phyloP scores from a whole-genome alignment of 2,113 vertebrate species.

The Cercocebus atys region DNA sequence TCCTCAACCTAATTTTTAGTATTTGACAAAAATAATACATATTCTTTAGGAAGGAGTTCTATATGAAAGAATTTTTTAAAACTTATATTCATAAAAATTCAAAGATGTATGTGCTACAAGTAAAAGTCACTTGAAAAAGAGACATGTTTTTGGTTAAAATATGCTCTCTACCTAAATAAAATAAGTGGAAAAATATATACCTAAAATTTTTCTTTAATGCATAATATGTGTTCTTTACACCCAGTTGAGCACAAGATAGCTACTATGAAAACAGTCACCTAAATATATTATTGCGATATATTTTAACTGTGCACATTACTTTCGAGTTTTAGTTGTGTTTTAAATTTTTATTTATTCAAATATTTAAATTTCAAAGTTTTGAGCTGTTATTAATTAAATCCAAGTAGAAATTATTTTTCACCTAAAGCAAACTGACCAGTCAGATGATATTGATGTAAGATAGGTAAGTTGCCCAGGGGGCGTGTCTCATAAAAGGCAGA shows the following conservation, averaged over 20 bases:
- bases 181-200: background rate
- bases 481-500: rapidly evolving
- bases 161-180: background rate
- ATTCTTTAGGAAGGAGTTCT: background rate
- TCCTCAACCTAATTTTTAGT: background rate
- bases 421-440: background rate
- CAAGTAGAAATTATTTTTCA: background rate
- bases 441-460: rapidly evolving
- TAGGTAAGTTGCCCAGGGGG: rapidly evolving
- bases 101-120: background rate
- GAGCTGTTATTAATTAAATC: background rate
- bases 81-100: background rate
- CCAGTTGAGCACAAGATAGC: rapidly evolving
- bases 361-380: too few species aligned
- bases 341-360: background rate
- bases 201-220: background rate
- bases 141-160: background rate
- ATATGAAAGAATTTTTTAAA: background rate
- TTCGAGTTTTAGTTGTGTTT: background rate
- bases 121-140: background rate
- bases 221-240: background rate
- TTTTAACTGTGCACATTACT: background rate
- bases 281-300: background rate
- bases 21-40: background rate
- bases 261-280: background rate